A percentile compares a stretch with the other conserved stretches of the same genome.
Evolutionary conservation across 2,888 invertebrate species (phyloP).

Genomic region (Sphaerophoria rueppellii): DNA sequence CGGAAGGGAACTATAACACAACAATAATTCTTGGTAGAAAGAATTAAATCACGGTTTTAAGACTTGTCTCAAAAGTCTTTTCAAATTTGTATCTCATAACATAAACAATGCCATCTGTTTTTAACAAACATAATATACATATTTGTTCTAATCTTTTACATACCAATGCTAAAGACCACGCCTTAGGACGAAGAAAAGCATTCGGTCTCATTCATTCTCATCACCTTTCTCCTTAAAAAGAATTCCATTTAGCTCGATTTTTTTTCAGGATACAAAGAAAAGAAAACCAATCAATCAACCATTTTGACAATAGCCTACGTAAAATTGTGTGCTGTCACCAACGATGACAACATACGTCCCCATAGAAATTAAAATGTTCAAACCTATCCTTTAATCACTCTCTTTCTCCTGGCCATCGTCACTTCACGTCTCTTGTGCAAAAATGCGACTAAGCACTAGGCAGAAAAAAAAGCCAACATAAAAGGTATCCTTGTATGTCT

Average conservation of each 20-base stretch:
- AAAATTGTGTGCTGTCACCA: constrained; percentile 22
- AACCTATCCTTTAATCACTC: constrained; percentile 50
- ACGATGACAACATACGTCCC: neutral
- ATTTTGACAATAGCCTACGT: constrained; percentile 33
- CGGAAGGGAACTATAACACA: too few species aligned
- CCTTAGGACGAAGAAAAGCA: too few species aligned
- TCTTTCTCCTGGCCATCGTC: neutral
- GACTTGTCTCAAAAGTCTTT: too few species aligned
- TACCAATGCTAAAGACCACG: too few species aligned
- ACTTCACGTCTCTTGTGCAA: neutral
- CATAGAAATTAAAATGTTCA: constrained; percentile 32
- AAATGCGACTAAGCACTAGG: neutral
- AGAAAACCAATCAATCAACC: constrained; percentile 23
- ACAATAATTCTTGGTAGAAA: too few species aligned
- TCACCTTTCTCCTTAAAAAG: too few species aligned
- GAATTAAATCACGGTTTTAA: too few species aligned
- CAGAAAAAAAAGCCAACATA: constrained; percentile 14
- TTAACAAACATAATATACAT: too few species aligned
- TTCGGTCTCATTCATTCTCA: too few species aligned
- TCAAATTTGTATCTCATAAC: too few species aligned
- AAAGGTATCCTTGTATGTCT: constrained; percentile 25
- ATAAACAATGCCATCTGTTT: too few species aligned
- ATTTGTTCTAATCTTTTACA: too few species aligned
- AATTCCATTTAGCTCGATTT: neutral
- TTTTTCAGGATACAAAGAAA: neutral